These are phyloP conservation scores for Eurytoma adleriae DNA, from an alignment of 2,888 invertebrate genomes.

Conservation along the genomic window DNA sequence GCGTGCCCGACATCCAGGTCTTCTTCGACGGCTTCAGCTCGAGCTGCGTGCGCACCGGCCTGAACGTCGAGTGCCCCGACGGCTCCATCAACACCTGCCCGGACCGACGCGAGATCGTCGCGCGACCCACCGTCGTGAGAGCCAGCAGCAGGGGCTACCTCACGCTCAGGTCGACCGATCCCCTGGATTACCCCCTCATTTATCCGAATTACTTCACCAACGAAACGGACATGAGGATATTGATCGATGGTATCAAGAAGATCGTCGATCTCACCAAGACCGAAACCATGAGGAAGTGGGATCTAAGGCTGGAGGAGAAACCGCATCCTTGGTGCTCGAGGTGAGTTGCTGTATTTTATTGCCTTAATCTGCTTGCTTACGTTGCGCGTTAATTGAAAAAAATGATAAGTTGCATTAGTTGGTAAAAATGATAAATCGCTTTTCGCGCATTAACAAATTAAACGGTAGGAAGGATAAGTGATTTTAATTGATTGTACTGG, in stretches of 20 bases:
- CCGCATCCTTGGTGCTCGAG: conserved; percentile 79
- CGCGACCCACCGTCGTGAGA: conserved; percentile 69
- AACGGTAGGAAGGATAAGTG: too few relatives aligned
- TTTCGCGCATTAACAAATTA: too few relatives aligned
- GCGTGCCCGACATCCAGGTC: conserved; percentile 74
- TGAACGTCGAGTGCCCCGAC: conserved; percentile 66
- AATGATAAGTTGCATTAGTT: too few relatives aligned
- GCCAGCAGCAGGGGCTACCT: conserved; percentile 78
- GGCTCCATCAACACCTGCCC: conserved; percentile 65
- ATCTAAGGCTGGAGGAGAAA: conserved; percentile 78
- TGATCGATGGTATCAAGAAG: conserved; percentile 81
- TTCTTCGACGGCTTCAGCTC: conserved; percentile 76
- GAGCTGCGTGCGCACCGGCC: conserved; percentile 68
- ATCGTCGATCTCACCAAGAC: conserved; percentile 79
- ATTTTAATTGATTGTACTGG: too few relatives aligned
- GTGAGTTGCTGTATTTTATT: conserved; percentile 60
- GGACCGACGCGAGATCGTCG: conserved; percentile 70
- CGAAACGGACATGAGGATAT: conserved; percentile 79
- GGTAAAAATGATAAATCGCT: too few relatives aligned
- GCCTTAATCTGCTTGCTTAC: too few relatives aligned
- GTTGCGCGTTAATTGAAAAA: too few relatives aligned
- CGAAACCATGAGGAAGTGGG: conserved; percentile 79
- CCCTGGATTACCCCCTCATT: conserved; percentile 82
- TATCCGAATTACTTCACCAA: conserved; percentile 85
- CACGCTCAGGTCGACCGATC: conserved; percentile 81